phyloP scores from a whole-genome alignment of 2,797 vertebrate species.

The Gobionotothen gibberifrons region DNA sequence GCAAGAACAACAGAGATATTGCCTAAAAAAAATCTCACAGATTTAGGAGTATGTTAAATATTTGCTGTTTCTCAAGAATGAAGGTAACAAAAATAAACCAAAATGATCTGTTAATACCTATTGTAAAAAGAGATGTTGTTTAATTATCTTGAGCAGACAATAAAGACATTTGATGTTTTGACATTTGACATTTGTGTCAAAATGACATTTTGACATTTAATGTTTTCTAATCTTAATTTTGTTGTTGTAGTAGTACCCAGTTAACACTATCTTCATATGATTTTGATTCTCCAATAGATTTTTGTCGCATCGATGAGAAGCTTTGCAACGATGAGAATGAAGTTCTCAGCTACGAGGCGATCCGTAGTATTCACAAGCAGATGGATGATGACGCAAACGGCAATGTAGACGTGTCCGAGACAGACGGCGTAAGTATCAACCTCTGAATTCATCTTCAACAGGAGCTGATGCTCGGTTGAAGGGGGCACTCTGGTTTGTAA shows the following conservation, averaged over 20 bases:
- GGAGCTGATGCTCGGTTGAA: not conserved
- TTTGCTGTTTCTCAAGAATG: not conserved
- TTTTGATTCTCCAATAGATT: conserved; percentile 82
- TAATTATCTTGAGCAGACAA: not conserved
- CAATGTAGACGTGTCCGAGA: conserved; percentile 94
- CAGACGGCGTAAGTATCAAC: conserved; percentile 89
- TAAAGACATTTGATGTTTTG: not conserved
- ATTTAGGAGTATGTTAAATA: not conserved
- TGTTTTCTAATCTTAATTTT: not conserved
- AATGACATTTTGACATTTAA: no score
- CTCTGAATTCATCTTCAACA: not conserved
- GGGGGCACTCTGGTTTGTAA: not conserved
- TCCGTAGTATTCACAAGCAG: conserved; percentile 96
- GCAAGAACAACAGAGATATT: not conserved
- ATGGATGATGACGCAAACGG: conserved; percentile 99
- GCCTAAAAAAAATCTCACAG: not conserved
- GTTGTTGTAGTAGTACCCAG: not conserved
- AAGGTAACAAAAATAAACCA: not conserved
- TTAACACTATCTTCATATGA: conserved; percentile 5
- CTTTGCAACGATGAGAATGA: conserved; percentile 91
- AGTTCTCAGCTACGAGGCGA: conserved; percentile 93
- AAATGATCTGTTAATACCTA: not conserved
- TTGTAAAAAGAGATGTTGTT: not conserved
- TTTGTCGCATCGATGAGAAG: conserved; percentile 91
- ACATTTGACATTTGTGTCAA: no score